These are phyloP conservation scores for Axis porcinus DNA, from an alignment of 2,113 vertebrate genomes.

Conservation along the genomic window DNA sequence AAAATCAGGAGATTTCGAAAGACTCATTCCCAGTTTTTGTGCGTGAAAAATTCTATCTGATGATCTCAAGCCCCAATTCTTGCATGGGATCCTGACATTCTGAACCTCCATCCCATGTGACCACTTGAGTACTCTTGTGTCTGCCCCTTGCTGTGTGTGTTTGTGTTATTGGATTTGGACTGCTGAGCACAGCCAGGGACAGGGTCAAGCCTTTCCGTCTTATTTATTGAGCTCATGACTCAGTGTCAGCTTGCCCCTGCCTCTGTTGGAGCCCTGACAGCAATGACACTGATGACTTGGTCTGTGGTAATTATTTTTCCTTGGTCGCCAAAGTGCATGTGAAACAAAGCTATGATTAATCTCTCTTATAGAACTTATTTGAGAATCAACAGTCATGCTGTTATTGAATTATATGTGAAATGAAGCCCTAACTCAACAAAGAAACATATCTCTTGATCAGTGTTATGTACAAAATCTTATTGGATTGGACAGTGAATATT, in stretches of 20 bases:
- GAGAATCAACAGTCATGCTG: conserved; percentile 28
- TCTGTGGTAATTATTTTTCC: conserved; percentile 34
- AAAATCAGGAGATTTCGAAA: not conserved
- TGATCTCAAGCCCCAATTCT: not conserved
- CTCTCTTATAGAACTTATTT: conserved; percentile 28
- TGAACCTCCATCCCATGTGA: not conserved
- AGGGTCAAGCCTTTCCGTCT: not conserved
- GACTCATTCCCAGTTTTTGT: not conserved
- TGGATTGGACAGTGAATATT: not conserved
- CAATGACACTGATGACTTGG: not conserved
- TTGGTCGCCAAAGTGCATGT: not conserved
- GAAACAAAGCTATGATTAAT: conserved; percentile 54
- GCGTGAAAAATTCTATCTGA: not conserved
- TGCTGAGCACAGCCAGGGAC: not conserved
- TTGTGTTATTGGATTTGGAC: not conserved
- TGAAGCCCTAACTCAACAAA: conserved; percentile 28
- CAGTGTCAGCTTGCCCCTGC: not conserved
- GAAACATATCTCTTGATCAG: not conserved
- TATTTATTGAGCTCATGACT: not conserved
- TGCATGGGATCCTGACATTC: not conserved
- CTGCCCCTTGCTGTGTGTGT: not conserved
- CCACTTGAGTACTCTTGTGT: not conserved
- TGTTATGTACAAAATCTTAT: not conserved
- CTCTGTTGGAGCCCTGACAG: not conserved
- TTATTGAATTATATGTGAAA: conserved; percentile 53